Evolutionary conservation across 2,797 vertebrate genomes (phyloP).

Genomic region (Cuculus canorus): DNA sequence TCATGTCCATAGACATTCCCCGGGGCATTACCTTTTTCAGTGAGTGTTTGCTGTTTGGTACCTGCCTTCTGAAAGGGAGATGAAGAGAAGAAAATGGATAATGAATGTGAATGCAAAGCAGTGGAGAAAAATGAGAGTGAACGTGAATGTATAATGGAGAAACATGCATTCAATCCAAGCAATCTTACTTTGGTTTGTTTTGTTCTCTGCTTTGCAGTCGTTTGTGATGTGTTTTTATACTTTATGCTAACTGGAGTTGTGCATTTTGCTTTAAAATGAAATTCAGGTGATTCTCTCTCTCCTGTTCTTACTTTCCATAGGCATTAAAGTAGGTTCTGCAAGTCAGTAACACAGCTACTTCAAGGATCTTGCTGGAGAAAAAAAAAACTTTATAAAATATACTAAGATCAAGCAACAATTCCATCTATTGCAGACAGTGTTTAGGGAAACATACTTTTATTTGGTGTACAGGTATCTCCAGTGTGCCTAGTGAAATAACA

Average conservation of each 20-base stretch:
- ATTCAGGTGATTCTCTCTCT: neutral
- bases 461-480: neutral
- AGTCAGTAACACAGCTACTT: neutral
- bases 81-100: neutral
- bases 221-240: constrained; percentile 16
- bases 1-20: neutral
- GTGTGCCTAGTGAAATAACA: constrained; percentile 11
- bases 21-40: neutral
- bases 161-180: neutral
- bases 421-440: neutral
- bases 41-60: neutral
- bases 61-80: neutral
- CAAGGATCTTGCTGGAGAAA: neutral
- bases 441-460: neutral
- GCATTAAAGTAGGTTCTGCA: neutral
- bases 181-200: neutral
- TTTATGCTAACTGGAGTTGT: neutral
- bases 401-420: neutral
- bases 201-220: neutral
- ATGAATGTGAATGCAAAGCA: neutral
- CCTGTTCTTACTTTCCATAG: neutral
- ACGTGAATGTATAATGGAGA: neutral
- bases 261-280: constrained; percentile 13
- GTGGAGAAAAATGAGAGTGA: neutral
- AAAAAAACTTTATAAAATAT: neutral